Evolutionary conservation across 2,888 invertebrate genomes (phyloP).

Genomic region (Nephrotoma guestfalica): DNA sequence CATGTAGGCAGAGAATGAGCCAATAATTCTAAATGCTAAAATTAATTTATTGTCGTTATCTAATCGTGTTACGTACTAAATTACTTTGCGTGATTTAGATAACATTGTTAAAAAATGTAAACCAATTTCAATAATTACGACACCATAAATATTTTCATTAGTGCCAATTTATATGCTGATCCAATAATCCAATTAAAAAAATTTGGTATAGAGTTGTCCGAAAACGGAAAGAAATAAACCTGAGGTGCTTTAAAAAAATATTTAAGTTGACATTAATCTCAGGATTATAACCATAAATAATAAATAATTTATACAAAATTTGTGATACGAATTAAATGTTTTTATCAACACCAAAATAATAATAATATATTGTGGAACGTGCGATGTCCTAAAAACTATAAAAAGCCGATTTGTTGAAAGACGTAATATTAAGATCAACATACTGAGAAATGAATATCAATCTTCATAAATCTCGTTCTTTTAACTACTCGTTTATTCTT

Average conservation of each 20-base stretch:
- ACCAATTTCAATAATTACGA: neutral
- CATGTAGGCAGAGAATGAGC: no score
- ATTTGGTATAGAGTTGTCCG: neutral
- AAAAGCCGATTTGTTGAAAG: neutral
- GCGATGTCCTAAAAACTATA: neutral
- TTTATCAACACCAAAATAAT: neutral
- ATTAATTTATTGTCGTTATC: no score
- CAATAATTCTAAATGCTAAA: no score
- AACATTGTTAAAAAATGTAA: neutral
- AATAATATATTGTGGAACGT: neutral
- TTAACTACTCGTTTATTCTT: neutral
- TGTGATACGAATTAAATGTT: neutral
- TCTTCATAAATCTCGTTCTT: neutral
- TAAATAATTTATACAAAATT: neutral
- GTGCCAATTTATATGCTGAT: neutral
- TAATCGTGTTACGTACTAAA: no score
- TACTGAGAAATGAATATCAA: neutral
- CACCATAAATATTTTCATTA: neutral
- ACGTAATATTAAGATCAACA: neutral
- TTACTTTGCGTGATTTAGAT: neutral
- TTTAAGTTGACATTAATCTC: neutral
- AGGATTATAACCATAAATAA: neutral
- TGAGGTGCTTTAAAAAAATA: neutral
- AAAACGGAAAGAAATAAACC: neutral
- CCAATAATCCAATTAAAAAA: neutral